Conservation (phyloP, 2,888 invertebrate genomes). For the Eumacrocentrus americanus region DNA sequence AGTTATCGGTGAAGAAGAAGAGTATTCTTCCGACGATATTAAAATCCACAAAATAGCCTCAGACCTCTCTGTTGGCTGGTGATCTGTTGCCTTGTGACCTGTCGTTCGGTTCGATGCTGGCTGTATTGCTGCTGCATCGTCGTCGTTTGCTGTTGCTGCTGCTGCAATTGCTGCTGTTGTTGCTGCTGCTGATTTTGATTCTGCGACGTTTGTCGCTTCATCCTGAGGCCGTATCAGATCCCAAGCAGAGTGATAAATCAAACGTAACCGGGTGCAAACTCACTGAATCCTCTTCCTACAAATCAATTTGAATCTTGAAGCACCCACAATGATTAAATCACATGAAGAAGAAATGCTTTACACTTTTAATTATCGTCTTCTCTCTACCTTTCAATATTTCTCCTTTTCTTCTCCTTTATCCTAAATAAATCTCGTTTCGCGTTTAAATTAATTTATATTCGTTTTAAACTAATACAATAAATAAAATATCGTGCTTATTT, state of each 20-base stretch:
- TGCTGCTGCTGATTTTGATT: constrained; percentile 64
- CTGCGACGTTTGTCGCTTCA: constrained; percentile 75
- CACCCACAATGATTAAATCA: constrained; percentile 35
- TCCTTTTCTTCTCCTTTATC: constrained; percentile 3
- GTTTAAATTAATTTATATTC: constrained; percentile 19
- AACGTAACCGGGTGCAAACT: constrained; percentile 31
- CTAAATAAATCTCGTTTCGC: constrained; percentile 22
- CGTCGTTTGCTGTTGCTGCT: constrained; percentile 61
- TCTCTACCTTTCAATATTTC: constrained; percentile 4
- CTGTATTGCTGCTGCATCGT: constrained; percentile 61
- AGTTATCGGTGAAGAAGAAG: neutral
- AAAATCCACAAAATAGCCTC: neutral
- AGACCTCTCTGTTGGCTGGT: constrained; percentile 78
- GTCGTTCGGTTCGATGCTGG: constrained; percentile 77
- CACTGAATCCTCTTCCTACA: constrained; percentile 37
- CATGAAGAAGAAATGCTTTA: constrained; percentile 31
- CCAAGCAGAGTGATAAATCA: constrained; percentile 31
- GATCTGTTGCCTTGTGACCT: constrained; percentile 76
- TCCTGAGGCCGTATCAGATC: constrained; percentile 60
- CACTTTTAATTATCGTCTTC: constrained; percentile 23
- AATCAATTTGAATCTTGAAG: constrained; percentile 29
- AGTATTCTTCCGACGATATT: too few relatives aligned
- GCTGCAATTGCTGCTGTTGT: constrained; percentile 54
- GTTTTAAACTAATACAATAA: constrained; percentile 20
- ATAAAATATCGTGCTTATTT: constrained; percentile 2